Percentiles rank a stretch among this genome's conserved stretches.
Evolutionary conservation across 2,797 vertebrate species (phyloP).

Genomic region (Zalophus californianus): DNA sequence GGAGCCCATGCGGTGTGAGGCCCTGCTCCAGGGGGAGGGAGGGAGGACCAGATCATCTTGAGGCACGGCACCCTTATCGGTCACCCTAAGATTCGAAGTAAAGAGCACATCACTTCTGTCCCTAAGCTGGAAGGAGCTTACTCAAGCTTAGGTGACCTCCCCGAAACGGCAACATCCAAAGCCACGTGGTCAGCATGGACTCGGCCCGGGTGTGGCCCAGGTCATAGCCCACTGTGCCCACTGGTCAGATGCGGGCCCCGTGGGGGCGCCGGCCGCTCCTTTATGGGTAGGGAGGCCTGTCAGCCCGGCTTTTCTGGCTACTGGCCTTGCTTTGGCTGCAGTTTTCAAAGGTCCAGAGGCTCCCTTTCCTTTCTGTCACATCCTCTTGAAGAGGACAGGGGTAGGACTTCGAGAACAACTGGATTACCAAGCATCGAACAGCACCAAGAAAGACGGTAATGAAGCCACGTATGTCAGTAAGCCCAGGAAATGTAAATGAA

Average conservation of each 20-base stretch:
- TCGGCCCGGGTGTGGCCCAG: accelerated
- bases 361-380: background rate
- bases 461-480: background rate
- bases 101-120: background rate
- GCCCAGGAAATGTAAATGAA: background rate
- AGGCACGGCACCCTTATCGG: background rate
- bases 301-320: background rate
- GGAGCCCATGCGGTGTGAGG: background rate
- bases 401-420: background rate
- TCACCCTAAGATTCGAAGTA: no score
- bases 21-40: background rate
- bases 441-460: background rate
- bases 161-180: background rate
- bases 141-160: background rate
- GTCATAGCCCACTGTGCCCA: background rate
- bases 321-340: background rate
- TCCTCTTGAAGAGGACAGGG: background rate
- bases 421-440: background rate
- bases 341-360: background rate
- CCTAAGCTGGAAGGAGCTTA: no score
- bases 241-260: background rate
- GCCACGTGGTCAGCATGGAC: background rate
- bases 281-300: accelerated
- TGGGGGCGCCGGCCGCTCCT: background rate
- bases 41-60: no score